phyloP scores from a whole-genome alignment of 2,797 vertebrate species.

The Octomys mimax region DNA sequence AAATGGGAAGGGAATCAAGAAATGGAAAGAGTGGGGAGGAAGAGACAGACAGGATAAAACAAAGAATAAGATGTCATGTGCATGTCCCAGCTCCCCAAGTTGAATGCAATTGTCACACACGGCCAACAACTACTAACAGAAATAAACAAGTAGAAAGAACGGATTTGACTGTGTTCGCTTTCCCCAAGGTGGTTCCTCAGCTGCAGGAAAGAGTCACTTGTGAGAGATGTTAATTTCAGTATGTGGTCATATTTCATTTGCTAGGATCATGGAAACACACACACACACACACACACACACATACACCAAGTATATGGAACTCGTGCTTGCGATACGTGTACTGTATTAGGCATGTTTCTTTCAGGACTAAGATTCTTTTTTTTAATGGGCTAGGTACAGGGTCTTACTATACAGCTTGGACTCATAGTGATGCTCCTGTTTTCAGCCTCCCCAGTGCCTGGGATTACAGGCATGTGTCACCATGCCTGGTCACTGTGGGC shows the following conservation, averaged over 20 bases:
- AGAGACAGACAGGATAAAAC: not conserved
- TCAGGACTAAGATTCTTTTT: too few species aligned
- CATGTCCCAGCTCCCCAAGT: not conserved
- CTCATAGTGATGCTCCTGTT: too few species aligned
- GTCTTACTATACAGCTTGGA: too few species aligned
- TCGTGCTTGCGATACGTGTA: not conserved
- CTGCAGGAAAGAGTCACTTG: not conserved
- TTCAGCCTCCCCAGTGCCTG: too few species aligned
- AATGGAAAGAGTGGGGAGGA: not conserved
- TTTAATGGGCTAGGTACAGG: not conserved
- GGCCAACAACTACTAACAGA: not conserved
- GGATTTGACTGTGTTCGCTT: not conserved
- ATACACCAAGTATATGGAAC: too few species aligned
- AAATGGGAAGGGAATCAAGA: not conserved
- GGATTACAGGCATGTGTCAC: too few species aligned
- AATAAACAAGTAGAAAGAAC: not conserved
- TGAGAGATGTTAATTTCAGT: not conserved
- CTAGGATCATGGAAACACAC: not conserved
- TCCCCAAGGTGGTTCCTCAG: conserved; percentile 41
- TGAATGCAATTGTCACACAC: not conserved
- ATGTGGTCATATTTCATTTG: not conserved
- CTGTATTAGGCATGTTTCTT: too few species aligned
- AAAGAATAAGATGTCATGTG: not conserved
- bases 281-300: too few species aligned
- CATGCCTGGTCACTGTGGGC: too few species aligned